Evolutionary conservation across 2,888 invertebrate species (phyloP), one percentile per base, ranked within the genome.

Genomic region (Brenthis ino): DNA sequence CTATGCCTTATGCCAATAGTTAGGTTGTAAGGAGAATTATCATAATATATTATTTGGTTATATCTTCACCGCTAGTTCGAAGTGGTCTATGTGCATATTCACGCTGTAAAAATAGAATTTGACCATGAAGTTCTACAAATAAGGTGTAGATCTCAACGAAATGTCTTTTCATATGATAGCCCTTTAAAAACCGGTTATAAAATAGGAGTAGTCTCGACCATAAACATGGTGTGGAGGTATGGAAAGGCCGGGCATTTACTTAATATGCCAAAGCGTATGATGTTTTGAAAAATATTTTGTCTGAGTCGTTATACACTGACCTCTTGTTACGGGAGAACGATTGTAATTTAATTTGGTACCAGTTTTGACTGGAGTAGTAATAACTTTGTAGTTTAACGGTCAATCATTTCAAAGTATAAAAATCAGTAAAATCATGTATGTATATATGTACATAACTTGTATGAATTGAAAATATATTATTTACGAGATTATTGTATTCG

Each of bases 201-300:
- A 72, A 82, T 84, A 82, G 84, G 78, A 87, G 88, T 86, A 86
- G 85, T 86, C 86, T 77, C 79, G 76, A 83, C 77, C 80, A 54
- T 63, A 61, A 70, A 57, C 60, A 67, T 61, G 83, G 83, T 86
- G 83, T 79, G 81, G 79, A 81, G 80, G 48, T 50, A 79, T 81
- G 80, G 82, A 82, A 77, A 82, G 80, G 79, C 80, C 80, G 77
- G 77, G 76, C 77, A 89, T 84, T 89, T 87, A 88, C 90, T 89
- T 88, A 91, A 89, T 85, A 85, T 80, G 85, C 89, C 89, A 89
- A 89, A 91, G 89, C 87, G 82, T 86, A 86, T 84, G 82, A 85
- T 82, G 80, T 81, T 80, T 83, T 80, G 81, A 87, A 84, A 86
- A 83, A 79, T 79, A 74, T 72, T 72, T 73, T 76, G 74, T 74